phyloP scores from a whole-genome alignment of 2,113 vertebrate species.

The Callorhinus ursinus region DNA sequence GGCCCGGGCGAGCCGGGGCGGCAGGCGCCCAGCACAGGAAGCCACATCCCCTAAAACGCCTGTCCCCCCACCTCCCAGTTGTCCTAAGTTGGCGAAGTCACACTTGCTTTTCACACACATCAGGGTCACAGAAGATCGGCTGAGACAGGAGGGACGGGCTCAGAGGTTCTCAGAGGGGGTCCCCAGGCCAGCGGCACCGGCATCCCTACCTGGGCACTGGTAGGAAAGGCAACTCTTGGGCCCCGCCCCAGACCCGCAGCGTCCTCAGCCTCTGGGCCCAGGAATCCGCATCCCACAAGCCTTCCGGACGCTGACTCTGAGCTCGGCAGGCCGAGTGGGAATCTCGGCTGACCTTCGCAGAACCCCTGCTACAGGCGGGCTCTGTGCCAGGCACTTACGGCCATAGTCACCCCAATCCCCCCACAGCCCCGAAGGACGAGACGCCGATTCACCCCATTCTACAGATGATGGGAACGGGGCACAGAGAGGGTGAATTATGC shows the following conservation, averaged over 20 bases:
- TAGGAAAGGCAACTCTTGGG: neutral
- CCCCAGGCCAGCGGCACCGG: neutral
- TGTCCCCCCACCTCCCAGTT: fast-evolving
- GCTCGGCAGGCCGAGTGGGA: fast-evolving
- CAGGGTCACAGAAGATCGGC: neutral
- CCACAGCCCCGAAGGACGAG: fast-evolving
- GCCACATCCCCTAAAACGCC: too few relatives aligned
- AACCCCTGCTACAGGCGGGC: fast-evolving
- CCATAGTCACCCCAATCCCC: too few relatives aligned
- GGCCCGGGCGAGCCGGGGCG: fast-evolving
- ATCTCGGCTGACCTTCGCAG: fast-evolving
- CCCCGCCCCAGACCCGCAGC: neutral
- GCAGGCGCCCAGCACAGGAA: fast-evolving
- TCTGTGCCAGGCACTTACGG: fast-evolving
- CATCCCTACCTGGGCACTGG: neutral
- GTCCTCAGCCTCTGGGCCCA: fast-evolving
- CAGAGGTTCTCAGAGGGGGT: too few relatives aligned
- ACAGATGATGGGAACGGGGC: too few relatives aligned
- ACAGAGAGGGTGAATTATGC: neutral
- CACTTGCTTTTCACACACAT: too few relatives aligned
- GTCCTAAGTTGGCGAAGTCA: fast-evolving
- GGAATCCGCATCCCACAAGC: neutral
- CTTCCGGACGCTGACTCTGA: fast-evolving
- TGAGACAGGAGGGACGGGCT: fast-evolving
- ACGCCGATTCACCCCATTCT: neutral